A percentile compares a stretch with the other conserved stretches of the same genome.
Evolutionary conservation across 2,113 vertebrate genomes (phyloP).

Genomic region (Siphamia tubifer): DNA sequence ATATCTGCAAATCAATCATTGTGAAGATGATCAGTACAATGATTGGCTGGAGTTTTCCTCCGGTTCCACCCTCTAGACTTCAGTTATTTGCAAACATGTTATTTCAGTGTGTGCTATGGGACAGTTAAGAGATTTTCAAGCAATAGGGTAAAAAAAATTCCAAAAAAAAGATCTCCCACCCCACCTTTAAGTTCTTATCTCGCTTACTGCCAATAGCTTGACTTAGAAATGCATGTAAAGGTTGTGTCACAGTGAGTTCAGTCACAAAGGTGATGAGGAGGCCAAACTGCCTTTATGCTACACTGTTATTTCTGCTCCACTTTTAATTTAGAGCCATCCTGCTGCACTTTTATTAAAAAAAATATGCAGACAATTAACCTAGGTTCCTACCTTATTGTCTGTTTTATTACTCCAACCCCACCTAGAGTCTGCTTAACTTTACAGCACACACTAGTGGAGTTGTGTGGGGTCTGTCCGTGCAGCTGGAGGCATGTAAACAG

Average conservation of each 20-base stretch:
- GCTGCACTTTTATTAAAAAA: conserved; percentile 67
- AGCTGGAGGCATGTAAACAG: conserved; percentile 13
- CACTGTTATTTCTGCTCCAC: conserved; percentile 34
- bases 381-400: conserved; percentile 57
- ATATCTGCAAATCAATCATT: too few relatives aligned
- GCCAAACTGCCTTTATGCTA: conserved; percentile 22
- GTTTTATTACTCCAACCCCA: conserved; percentile 66
- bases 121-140: too few relatives aligned
- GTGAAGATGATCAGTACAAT: too few relatives aligned
- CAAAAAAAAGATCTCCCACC: too few relatives aligned
- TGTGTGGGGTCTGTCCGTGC: conserved; percentile 47
- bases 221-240: too few relatives aligned
- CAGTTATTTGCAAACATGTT: too few relatives aligned
- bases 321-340: conserved; percentile 55
- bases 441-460: conserved; percentile 22
- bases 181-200: too few relatives aligned
- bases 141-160: too few relatives aligned
- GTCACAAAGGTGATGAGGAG: conserved; percentile 33
- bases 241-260: conserved; percentile 15
- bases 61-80: too few relatives aligned
- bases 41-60: too few relatives aligned
- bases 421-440: conserved; percentile 43
- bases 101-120: too few relatives aligned
- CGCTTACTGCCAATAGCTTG: too few relatives aligned
- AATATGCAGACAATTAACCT: conserved; percentile 23